Base-by-base conservation (phyloP, 2,797 vertebrate species). In the Aselliscus stoliczkanus region DNA sequence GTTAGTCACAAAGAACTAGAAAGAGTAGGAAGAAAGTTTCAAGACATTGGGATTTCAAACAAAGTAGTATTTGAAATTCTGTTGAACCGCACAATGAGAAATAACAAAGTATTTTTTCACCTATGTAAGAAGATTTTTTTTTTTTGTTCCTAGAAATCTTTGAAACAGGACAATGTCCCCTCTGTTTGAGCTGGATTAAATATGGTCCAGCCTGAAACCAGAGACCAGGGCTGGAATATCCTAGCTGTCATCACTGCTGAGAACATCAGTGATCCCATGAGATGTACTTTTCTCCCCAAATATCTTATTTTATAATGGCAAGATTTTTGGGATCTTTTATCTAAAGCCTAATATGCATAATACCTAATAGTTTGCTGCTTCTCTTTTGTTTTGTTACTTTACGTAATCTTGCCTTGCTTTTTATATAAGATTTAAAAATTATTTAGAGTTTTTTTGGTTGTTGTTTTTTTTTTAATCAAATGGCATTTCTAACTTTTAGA, bases 401-500 rank as follows among this genome's bases (percentile, higher is more conserved):
- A 79, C 84, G 39, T 65, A 37, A 70, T 67, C 10, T 79, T 86
- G 67, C n/a, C 29, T 96, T 86, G 21, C 7, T 25, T 87, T 96
- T 52, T 84, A n/a, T 69, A 34, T 54, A 73, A 87, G 23, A 90
- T 29, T 62, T 20, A 88, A 73, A 67, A 42, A 62, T 50, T 62
- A 54, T 23, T 72, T 72, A 39, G 29, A 25, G 42, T 10, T 42
- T n/a, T n/a, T 50, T 47, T 44, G 27, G 12, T 47, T 47, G 31
- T 27, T 31, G 4, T 76, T n/a, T 89, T 72, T 5, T 79, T 58
- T 83, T 56, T 82, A 17, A 47, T 42, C 70, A 80, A 93, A 70
- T 70, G 50, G 5, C n/a, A 73, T 84, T 95, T 94, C 87, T 88
- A 58, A 39, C 62, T 90, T 84, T 97, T 87, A 80, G 94, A 94